A percentile compares a stretch with the other conserved stretches of the same genome.
Evolutionary conservation across 2,888 invertebrate species (phyloP).

Genomic region (Polydrusus cervinus): DNA sequence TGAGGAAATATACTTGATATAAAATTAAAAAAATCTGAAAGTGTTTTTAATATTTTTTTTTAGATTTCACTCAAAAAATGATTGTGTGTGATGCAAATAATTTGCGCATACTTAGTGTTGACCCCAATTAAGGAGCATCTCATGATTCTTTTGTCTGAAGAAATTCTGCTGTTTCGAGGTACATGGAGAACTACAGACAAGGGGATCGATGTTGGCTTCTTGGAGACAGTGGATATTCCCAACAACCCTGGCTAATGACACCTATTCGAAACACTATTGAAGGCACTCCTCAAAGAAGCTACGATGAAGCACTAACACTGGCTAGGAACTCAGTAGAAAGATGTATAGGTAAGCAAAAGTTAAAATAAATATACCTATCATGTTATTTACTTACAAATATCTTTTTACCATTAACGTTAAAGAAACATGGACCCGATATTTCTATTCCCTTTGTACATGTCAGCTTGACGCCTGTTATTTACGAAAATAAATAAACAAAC

Average conservation of each 20-base stretch:
- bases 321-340: conserved; percentile 50
- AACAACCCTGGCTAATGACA: conserved; percentile 51
- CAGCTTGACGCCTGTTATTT: no score
- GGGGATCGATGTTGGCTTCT: conserved; percentile 42
- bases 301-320: conserved; percentile 24
- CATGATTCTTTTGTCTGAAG: conserved; percentile 47
- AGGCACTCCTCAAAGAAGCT: conserved; percentile 44
- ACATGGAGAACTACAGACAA: conserved; percentile 11
- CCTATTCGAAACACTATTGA: conserved; percentile 33
- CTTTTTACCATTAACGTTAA: no score
- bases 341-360: conserved; percentile 35
- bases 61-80: conserved; percentile 44
- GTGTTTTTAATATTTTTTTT: conserved; percentile 12
- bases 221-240: conserved; percentile 52
- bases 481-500: no score
- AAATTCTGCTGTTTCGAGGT: conserved; percentile 25
- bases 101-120: conserved; percentile 37
- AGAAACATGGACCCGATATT: no score
- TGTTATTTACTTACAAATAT: conserved; percentile 1
- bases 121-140: conserved; percentile 38
- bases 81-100: conserved; percentile 43
- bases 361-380: conserved; percentile 7
- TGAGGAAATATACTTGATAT: neutral
- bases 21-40: conserved; percentile 7
- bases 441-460: no score